Percentiles rank a stretch among this genome's conserved stretches.
Evolutionary conservation across 2,888 invertebrate genomes (phyloP).

Genomic region (Onthophagus sagittarius): DNA sequence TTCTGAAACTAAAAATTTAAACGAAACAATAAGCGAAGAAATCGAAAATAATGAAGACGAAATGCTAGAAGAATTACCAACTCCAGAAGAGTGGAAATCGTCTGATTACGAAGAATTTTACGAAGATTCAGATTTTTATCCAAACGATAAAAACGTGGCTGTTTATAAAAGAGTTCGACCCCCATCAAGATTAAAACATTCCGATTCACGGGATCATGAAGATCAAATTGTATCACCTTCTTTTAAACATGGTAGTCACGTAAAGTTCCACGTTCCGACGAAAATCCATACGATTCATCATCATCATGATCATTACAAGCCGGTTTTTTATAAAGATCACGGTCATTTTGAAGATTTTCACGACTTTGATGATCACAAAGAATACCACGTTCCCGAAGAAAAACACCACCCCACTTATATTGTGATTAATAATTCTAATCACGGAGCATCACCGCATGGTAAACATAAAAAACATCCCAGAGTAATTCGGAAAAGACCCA

Average conservation of each 20-base stretch:
- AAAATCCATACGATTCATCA: constrained; percentile 22
- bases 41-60: background rate
- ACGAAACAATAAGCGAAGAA: background rate
- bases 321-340: background rate
- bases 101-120: constrained; percentile 9
- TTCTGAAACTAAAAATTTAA: constrained; percentile 2
- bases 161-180: background rate
- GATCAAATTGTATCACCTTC: constrained; percentile 3
- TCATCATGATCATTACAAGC: constrained; percentile 1
- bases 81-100: constrained; percentile 14
- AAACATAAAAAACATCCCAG: constrained; percentile 12
- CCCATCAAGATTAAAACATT: background rate
- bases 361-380: constrained; percentile 1
- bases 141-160: background rate
- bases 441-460: constrained; percentile 23
- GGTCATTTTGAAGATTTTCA: constrained; percentile 3
- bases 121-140: constrained; percentile 10
- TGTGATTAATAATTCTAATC: constrained; percentile 37
- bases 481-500: constrained; percentile 5
- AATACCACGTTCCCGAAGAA: background rate
- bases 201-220: background rate
- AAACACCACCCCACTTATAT: constrained; percentile 25
- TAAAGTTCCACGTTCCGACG: constrained; percentile 28
- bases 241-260: constrained; percentile 14
- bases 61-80: constrained; percentile 12